Evolutionary conservation across 64 coral and sea anemone species (phyloP).

Genomic region (Actinia equina): DNA sequence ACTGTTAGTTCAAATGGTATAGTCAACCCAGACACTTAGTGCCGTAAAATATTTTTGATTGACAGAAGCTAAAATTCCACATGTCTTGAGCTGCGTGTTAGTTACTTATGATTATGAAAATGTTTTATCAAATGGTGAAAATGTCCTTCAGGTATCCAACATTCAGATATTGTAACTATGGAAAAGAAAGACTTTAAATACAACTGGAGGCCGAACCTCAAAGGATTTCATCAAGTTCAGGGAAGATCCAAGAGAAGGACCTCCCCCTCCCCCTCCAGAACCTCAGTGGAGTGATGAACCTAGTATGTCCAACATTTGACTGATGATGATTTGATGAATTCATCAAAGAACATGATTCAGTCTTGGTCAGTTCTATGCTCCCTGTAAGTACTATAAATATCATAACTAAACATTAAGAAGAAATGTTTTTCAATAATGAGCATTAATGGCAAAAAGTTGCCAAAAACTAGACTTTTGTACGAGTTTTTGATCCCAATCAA

Average conservation of each 20-base stretch:
- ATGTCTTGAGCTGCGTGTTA: too few species aligned
- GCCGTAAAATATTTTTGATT: too few species aligned
- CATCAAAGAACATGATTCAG: slow-evolving; percentile 60
- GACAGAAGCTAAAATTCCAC: too few species aligned
- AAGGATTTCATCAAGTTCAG: slow-evolving; percentile 98
- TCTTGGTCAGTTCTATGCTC: slow-evolving; percentile 95
- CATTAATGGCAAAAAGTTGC: too few species aligned
- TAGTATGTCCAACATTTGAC: slow-evolving; percentile 69
- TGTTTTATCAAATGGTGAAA: not conserved
- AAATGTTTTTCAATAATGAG: too few species aligned
- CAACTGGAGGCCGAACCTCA: slow-evolving; percentile 64
- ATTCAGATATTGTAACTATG: slow-evolving; percentile 92
- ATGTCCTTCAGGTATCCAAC: slow-evolving; percentile 77
- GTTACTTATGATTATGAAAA: not conserved
- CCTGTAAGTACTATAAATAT: slow-evolving; percentile 56
- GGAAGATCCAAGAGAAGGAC: slow-evolving; percentile 86
- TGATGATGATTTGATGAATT: slow-evolving; percentile 58
- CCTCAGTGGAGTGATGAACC: slow-evolving; percentile 70
- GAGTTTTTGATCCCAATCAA: too few species aligned
- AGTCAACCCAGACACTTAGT: too few species aligned
- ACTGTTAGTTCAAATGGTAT: too few species aligned
- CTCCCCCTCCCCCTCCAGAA: slow-evolving; percentile 76
- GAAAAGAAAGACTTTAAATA: slow-evolving; percentile 95
- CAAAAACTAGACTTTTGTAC: too few species aligned
- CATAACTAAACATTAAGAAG: too few species aligned